A percentile compares a stretch with the other conserved stretches of the same genome.
These are phyloP conservation scores for Acrobasis repandana DNA, from an alignment of 2,888 invertebrate genomes.

Conservation along the genomic window DNA sequence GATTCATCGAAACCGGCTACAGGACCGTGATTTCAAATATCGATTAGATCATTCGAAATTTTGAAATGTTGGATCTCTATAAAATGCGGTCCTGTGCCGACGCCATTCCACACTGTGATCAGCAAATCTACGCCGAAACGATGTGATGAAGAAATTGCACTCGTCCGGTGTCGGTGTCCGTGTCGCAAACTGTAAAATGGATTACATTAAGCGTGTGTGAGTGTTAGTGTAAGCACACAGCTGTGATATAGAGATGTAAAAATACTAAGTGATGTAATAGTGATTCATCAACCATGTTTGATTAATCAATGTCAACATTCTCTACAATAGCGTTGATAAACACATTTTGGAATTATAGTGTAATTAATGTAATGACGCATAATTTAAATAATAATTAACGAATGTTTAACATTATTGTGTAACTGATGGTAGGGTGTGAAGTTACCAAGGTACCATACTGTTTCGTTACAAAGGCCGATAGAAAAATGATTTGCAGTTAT, in stretches of 20 bases:
- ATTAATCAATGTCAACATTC: slow-evolving; percentile 43
- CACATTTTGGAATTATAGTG: slow-evolving; percentile 15
- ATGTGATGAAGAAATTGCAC: slow-evolving; percentile 67
- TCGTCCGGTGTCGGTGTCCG: slow-evolving; percentile 75
- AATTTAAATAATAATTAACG: slow-evolving; percentile 16
- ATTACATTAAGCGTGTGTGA: slow-evolving; percentile 26
- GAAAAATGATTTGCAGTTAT: slow-evolving; percentile 34
- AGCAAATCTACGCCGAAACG: slow-evolving; percentile 43
- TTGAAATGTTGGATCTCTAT: slow-evolving; percentile 27
- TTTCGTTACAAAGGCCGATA: slow-evolving; percentile 21
- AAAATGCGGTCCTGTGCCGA: slow-evolving; percentile 44
- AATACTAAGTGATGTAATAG: slow-evolving; percentile 57
- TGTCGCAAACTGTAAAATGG: slow-evolving; percentile 58
- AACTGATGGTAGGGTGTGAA: slow-evolving; percentile 16
- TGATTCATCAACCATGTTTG: slow-evolving; percentile 62
- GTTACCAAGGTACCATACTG: slow-evolving; percentile 22
- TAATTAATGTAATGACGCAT: slow-evolving; percentile 16
- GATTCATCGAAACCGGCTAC: slow-evolving; percentile 53
- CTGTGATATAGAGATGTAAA: slow-evolving; percentile 78
- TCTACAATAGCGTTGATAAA: slow-evolving; percentile 23
- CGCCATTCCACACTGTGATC: slow-evolving; percentile 74
- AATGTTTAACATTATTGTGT: slow-evolving; percentile 5
- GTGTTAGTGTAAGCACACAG: slow-evolving; percentile 47
- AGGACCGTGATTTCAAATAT: slow-evolving; percentile 23
- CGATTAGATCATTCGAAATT: slow-evolving; percentile 23